Evolutionary conservation across 2,113 vertebrate species (phyloP).

Genomic region (Lepisosteus osseus): DNA sequence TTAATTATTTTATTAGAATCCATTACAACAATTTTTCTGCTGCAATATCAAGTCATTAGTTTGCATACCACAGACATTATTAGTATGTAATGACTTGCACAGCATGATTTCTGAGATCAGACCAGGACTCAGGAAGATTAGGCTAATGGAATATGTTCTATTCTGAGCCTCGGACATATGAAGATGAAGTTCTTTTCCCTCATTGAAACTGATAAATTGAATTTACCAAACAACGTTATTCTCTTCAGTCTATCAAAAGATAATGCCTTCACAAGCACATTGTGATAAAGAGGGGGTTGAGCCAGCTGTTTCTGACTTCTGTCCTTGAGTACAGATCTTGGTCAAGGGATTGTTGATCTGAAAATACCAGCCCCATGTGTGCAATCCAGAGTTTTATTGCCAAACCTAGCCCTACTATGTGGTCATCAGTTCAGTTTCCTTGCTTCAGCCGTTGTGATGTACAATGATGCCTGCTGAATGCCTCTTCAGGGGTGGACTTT

Average conservation of each 20-base stretch:
- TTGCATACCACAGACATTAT: slow-evolving; percentile 9
- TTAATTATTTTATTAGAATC: slow-evolving; percentile 21
- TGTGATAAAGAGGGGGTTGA: neutral
- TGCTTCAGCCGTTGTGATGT: too few species aligned
- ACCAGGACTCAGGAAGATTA: slow-evolving; percentile 4
- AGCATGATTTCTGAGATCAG: slow-evolving; percentile 1
- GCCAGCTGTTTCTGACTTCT: too few species aligned
- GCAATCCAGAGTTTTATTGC: too few species aligned
- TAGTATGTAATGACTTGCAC: slow-evolving; percentile 1
- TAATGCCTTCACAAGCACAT: neutral
- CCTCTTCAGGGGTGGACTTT: too few species aligned
- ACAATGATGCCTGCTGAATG: too few species aligned
- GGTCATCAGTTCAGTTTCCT: too few species aligned
- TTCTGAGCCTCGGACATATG: neutral
- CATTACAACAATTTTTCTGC: neutral
- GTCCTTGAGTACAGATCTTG: too few species aligned
- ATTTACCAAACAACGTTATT: slow-evolving; percentile 10
- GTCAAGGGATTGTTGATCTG: too few species aligned
- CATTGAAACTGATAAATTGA: slow-evolving; percentile 14
- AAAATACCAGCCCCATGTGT: too few species aligned
- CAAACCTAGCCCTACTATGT: too few species aligned
- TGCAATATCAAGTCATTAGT: slow-evolving; percentile 20
- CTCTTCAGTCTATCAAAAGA: neutral
- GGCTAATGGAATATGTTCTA: neutral
- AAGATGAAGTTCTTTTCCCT: neutral